Evolutionary conservation across 2,113 vertebrate species (phyloP), one percentile per base, ranked within the genome.

Genomic region (Talpa occidentalis): DNA sequence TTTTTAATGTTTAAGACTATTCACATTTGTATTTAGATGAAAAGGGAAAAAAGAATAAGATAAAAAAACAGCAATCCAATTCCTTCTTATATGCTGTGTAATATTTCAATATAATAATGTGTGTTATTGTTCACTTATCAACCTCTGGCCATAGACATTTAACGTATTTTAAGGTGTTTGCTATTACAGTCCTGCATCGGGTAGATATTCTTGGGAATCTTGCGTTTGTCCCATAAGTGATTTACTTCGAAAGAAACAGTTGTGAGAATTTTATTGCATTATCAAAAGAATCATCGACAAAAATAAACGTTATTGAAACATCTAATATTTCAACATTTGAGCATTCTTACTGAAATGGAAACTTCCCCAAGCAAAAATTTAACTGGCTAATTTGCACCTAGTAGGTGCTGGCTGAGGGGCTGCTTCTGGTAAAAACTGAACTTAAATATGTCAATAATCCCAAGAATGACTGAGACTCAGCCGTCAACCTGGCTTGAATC

Each of bases 201-300:
- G 28, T 69, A 69, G 87, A 28, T 86, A 66, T 86, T 66, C 87
- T 70, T 24, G 19, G 44, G 59, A 74, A 67, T 82, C 82, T 85
- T 91, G 47, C 59, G 74, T 72, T 83, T 94, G 56, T 91, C 82
- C 78, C 67, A 64, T 83, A 80, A 89, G 69, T 79, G 86, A 96
- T 96, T 93, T 95, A 91, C 3, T 0, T 49, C 42, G 74, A 92
- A 64, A 83, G 82, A 92, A 88, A 44, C 40, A 67, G 56, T 79
- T 79, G 47, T 82, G 95, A 90, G 80, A 73, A 76, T 82, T 92
- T 76, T 82, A 76, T 42, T 52, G 44, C 56, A 42, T 84, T 73
- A 81, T 54, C 14, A 14, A 62, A 85, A 82, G 56, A 88, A 90
- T 62, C 11, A 16, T 35, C 22, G 82, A 78, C 47, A 82, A 28